Conservation (phyloP, 2,888 invertebrate genomes). For the Aplocera efformata region DNA sequence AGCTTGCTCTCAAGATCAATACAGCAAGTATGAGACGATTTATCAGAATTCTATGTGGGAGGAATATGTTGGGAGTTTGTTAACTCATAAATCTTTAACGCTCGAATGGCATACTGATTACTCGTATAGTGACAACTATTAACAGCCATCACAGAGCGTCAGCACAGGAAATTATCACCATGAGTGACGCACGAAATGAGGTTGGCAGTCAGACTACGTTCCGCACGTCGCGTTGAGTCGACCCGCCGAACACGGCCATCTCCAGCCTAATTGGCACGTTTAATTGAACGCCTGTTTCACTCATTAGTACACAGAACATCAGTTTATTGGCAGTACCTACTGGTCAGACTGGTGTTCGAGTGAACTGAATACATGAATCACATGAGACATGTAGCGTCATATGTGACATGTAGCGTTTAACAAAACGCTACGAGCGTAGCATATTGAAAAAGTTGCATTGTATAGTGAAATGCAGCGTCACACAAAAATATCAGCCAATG, state of each 20-base stretch:
- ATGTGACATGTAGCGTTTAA: constrained; percentile 32
- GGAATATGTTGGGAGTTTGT: too few species aligned
- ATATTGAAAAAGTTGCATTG: constrained; percentile 26
- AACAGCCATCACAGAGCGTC: constrained; percentile 4
- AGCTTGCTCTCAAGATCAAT: background rate
- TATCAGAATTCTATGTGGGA: too few species aligned
- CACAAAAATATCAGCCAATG: constrained; percentile 16
- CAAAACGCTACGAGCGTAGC: constrained; percentile 34
- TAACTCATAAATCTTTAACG: too few species aligned
- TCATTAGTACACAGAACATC: constrained; percentile 65
- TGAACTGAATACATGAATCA: constrained; percentile 12
- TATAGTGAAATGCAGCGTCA: constrained; percentile 21
- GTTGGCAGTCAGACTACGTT: constrained; percentile 33
- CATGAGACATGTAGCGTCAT: constrained; percentile 29
- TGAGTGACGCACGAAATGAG: constrained; percentile 12
- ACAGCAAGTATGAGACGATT: background rate
- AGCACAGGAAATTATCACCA: constrained; percentile 8
- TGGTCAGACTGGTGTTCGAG: constrained; percentile 25
- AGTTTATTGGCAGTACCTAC: constrained; percentile 60
- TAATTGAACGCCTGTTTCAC: constrained; percentile 71
- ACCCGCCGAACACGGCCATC: constrained; percentile 48
- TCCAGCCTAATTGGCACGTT: constrained; percentile 62
- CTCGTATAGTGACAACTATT: background rate
- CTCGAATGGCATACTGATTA: background rate
- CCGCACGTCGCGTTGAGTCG: constrained; percentile 34